A percentile compares a stretch with the other conserved stretches of the same genome.
Conservation (phyloP, 2,888 invertebrate species). For the Antheraea yamamai region DNA sequence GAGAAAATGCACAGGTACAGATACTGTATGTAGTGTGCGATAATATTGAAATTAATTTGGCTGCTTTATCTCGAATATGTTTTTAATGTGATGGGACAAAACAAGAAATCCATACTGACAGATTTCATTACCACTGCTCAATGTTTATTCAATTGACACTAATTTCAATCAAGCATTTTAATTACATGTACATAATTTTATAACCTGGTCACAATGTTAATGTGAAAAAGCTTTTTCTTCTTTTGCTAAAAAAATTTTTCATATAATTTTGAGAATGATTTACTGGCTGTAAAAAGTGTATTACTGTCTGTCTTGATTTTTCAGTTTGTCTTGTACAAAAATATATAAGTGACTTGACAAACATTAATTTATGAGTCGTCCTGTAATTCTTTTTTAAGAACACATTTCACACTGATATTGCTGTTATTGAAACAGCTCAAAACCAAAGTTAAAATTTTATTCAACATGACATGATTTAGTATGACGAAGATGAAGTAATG, state of each 20-base stretch:
- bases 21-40: not conserved
- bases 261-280: not conserved
- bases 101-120: not conserved
- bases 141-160: not conserved
- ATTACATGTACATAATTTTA: not conserved
- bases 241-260: not conserved
- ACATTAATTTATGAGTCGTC: not conserved
- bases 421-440: no score
- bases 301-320: not conserved
- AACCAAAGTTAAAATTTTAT: no score
- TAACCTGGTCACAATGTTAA: not conserved
- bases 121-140: not conserved
- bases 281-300: not conserved
- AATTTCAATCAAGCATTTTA: not conserved
- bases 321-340: not conserved
- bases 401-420: not conserved
- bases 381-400: not conserved
- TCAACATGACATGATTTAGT: no score
- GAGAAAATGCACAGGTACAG: not conserved
- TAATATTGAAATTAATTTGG: slow-evolving; percentile 6
- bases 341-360: not conserved
- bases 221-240: not conserved
- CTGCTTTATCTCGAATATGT: slow-evolving; percentile 14
- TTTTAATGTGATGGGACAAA: slow-evolving; percentile 8
- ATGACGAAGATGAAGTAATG: no score